phyloP scores from a whole-genome alignment of 64 coral and sea anemone genomes.

The Actinia equina region DNA sequence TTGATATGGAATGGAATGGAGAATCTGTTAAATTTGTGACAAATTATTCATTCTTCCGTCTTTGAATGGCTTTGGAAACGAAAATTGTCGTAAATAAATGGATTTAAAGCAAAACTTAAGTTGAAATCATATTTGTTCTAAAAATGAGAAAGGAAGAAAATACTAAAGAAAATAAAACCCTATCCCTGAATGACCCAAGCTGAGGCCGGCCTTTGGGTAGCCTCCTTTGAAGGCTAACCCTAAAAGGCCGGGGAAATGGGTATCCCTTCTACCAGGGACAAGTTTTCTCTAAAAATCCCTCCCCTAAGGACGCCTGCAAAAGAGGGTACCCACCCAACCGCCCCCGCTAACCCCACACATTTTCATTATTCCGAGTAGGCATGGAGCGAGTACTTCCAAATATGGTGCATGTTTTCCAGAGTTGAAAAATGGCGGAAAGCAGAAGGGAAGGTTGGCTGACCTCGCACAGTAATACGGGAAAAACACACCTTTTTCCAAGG shows the following conservation, averaged over 20 bases:
- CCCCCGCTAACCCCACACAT: not conserved
- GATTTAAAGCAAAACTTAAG: too few relatives aligned
- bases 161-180: too few relatives aligned
- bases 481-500: conserved; percentile 3
- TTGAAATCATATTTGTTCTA: too few relatives aligned
- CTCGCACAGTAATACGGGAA: not conserved
- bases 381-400: not conserved
- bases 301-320: too few relatives aligned
- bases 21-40: not conserved
- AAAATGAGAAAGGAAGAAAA: too few relatives aligned
- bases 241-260: too few relatives aligned
- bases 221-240: too few relatives aligned
- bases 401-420: not conserved
- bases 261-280: too few relatives aligned
- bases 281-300: too few relatives aligned
- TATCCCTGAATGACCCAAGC: too few relatives aligned
- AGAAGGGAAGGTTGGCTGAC: not conserved
- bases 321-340: not conserved
- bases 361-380: not conserved
- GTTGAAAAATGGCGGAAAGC: conserved; percentile 28
- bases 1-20: not conserved
- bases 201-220: too few relatives aligned
- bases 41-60: not conserved
- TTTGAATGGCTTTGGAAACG: not conserved
- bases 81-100: not conserved